Percentiles rank a stretch among this genome's conserved stretches.
These are phyloP conservation scores for Habropoda laboriosa DNA, from an alignment of 1,140 invertebrate genomes.

Conservation along the genomic window DNA sequence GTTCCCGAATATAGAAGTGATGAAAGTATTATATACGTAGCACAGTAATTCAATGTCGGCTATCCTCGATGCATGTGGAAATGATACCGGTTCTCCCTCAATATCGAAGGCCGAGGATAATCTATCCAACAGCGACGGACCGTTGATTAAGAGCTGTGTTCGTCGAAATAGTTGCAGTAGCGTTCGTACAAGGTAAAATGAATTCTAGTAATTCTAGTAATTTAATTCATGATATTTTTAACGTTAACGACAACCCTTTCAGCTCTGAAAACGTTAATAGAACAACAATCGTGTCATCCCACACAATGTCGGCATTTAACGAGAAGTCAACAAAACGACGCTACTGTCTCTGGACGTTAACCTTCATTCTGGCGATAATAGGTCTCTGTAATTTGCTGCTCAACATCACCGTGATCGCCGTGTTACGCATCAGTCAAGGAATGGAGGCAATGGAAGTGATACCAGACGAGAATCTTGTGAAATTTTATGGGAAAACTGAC, in stretches of 20 bases:
- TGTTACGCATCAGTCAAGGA: slow-evolving; percentile 81
- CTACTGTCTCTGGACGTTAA: slow-evolving; percentile 78
- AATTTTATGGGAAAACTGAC: slow-evolving; percentile 91
- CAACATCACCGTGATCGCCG: slow-evolving; percentile 77
- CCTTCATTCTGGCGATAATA: slow-evolving; percentile 74
- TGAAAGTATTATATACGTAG: not conserved
- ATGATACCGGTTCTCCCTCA: slow-evolving; percentile 72
- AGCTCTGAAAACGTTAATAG: slow-evolving; percentile 58
- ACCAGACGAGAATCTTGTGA: slow-evolving; percentile 87
- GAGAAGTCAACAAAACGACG: slow-evolving; percentile 68
- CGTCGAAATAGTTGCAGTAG: slow-evolving; percentile 54
- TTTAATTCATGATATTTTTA: not conserved
- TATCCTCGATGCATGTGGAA: slow-evolving; percentile 54
- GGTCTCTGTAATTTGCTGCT: slow-evolving; percentile 78
- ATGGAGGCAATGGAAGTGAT: slow-evolving; percentile 94
- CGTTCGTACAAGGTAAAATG: slow-evolving; percentile 44
- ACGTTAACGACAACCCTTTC: not conserved
- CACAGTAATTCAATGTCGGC: slow-evolving; percentile 43
- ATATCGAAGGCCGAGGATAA: slow-evolving; percentile 78
- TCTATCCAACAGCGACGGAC: slow-evolving; percentile 78
- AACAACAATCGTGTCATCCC: slow-evolving; percentile 33
- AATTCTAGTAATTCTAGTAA: not conserved
- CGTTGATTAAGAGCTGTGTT: slow-evolving; percentile 71
- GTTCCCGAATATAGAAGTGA: too few species aligned
- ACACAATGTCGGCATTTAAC: slow-evolving; percentile 36